A percentile compares a stretch with the other conserved stretches of the same genome.
Conservation (phyloP, 1,140 invertebrate species). For the Eulimnadia texana region DNA sequence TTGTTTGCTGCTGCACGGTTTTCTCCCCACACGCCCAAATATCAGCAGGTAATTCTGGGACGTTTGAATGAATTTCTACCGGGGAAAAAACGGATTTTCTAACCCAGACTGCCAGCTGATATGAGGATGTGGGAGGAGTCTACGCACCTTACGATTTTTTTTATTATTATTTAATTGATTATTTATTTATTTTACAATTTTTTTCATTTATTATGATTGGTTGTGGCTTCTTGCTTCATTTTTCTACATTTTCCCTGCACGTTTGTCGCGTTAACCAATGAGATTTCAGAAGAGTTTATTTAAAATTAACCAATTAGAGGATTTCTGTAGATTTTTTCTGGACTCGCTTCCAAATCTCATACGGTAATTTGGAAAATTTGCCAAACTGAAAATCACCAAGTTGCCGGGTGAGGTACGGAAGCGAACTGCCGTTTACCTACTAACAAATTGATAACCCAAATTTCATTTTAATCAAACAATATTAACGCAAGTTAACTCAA, state of each 20-base stretch:
- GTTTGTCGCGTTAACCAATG: not conserved
- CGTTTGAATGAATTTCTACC: constrained; percentile 29
- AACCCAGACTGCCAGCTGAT: constrained; percentile 68
- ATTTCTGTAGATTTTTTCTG: not conserved
- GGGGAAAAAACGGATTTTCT: constrained; percentile 24
- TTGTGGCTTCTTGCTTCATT: not conserved
- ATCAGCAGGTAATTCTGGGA: constrained; percentile 97
- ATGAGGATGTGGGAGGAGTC: constrained; percentile 37
- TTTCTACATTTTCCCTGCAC: not conserved
- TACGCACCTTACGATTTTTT: not conserved
- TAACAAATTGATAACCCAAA: not conserved
- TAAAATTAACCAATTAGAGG: too few species aligned
- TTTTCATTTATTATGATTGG: not conserved
- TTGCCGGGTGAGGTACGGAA: constrained; percentile 4
- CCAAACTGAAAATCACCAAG: not conserved
- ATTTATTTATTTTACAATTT: not conserved
- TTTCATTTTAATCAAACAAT: not conserved
- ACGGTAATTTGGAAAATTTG: constrained; percentile 11
- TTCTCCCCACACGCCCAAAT: constrained; percentile 46
- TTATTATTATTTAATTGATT: constrained; percentile 1
- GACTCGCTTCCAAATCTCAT: constrained; percentile 9
- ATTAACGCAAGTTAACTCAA: not conserved
- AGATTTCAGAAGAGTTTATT: too few species aligned
- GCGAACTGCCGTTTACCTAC: constrained; percentile 1
- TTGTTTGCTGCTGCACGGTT: not conserved